phyloP scores from a whole-genome alignment of 1,140 invertebrate genomes.

The Nylanderia fulva region DNA sequence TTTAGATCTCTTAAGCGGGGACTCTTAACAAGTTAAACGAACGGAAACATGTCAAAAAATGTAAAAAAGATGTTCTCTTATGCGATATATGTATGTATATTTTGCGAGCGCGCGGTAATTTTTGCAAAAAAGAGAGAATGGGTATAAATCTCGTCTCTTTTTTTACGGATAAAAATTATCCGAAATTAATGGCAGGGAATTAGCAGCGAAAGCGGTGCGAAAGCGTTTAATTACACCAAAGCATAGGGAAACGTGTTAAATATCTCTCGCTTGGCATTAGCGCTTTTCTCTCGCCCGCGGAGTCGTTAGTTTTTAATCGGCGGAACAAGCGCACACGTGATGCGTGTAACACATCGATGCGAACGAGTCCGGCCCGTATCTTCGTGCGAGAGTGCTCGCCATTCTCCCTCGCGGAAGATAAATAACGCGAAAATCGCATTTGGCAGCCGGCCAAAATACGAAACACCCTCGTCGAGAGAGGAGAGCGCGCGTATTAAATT shows the following conservation, averaged over 20 bases:
- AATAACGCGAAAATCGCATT: conserved; percentile 61
- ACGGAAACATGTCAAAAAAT: neutral
- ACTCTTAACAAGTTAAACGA: conserved; percentile 18
- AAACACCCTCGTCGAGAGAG: conserved; percentile 24
- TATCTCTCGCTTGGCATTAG: conserved; percentile 39
- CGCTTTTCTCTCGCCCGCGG: neutral
- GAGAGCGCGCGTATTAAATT: conserved; percentile 45
- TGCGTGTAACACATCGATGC: conserved; percentile 6
- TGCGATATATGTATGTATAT: neutral
- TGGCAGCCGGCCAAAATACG: conserved; percentile 49
- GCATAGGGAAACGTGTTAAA: conserved; percentile 34
- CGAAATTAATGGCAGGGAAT: conserved; percentile 41
- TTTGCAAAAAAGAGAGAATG: neutral
- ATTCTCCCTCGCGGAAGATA: conserved; percentile 28
- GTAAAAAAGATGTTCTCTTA: neutral
- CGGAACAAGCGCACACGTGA: conserved; percentile 34
- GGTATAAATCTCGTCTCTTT: conserved; percentile 6
- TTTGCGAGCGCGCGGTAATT: neutral
- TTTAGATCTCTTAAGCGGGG: neutral
- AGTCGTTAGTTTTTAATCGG: conserved; percentile 52
- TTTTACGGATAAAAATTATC: conserved; percentile 30
- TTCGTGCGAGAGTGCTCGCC: neutral
- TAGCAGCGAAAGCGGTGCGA: conserved; percentile 30
- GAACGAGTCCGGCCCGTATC: neutral
- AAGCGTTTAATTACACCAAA: conserved; percentile 43